A percentile compares a stretch with the other conserved stretches of the same genome.
Evolutionary conservation across 2,797 vertebrate species (phyloP).

Genomic region (Setipinna tenuifilis): DNA sequence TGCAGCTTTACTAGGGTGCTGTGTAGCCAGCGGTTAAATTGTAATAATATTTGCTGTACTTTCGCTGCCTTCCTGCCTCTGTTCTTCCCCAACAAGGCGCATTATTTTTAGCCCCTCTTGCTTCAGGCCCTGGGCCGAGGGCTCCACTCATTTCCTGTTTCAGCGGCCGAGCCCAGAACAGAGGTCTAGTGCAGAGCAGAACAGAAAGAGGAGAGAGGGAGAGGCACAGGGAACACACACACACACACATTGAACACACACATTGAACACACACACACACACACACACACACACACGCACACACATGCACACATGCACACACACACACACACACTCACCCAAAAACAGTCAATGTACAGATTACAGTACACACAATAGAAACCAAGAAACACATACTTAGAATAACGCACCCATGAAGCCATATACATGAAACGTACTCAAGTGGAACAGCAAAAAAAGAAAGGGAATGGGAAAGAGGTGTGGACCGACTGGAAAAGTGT

Average conservation of each 20-base stretch:
- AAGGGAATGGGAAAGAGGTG: not conserved
- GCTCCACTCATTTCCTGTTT: slow-evolving; percentile 77
- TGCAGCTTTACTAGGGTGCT: slow-evolving; percentile 54
- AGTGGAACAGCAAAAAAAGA: too few species aligned
- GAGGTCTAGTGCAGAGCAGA: not conserved
- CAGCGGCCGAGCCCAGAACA: slow-evolving; percentile 8
- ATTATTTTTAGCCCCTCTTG: slow-evolving; percentile 74
- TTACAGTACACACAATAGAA: not conserved
- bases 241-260: not conserved
- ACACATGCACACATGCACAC: too few species aligned
- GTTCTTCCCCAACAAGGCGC: slow-evolving; percentile 73
- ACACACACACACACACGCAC: too few species aligned
- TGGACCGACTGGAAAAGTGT: not conserved
- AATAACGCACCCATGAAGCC: not conserved
- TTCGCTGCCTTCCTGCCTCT: slow-evolving; percentile 63
- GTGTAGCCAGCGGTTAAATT: slow-evolving; percentile 70
- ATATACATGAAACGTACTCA: too few species aligned
- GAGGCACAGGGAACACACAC: not conserved
- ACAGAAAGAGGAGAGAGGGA: not conserved
- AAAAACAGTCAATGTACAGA: not conserved
- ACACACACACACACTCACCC: not conserved
- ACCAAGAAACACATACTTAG: not conserved
- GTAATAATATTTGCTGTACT: slow-evolving; percentile 78
- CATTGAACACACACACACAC: too few species aligned
- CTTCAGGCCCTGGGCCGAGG: slow-evolving; percentile 35